Evolutionary conservation across 2,797 vertebrate species (phyloP), one percentile per base, ranked within the genome.

Genomic region (Iguana delicatissima): DNA sequence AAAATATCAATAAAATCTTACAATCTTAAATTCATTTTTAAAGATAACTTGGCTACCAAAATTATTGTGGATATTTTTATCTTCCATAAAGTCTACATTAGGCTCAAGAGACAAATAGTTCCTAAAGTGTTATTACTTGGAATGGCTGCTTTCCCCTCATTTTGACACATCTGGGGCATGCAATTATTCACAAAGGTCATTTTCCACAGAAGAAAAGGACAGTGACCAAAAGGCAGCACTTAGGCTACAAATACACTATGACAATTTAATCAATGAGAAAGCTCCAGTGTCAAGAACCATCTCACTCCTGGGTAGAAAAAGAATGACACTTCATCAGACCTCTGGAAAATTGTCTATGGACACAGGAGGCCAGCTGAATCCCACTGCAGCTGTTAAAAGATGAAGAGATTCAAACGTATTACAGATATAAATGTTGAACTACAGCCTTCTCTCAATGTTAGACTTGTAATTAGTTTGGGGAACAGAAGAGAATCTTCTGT

Each of bases 111-210:
- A 93, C 81, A 95, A 95, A 95, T 92, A 91, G 35, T 91, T 94
- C 46, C 86, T 91, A 88, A 90, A 89, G 79, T 95, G 73, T 93
- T 96, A 93, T 42, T 94, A 90, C 87, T 96, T 96, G 26, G 12
- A 46, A 94, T 94, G 95, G 69, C 42, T 93, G 46, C 86, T 95
- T 94, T 93, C 69, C 94, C 69, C 88, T 96, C 89, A 90, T 95
- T 97, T 96, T 97, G 97, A 97, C 97, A 97, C 94, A 97, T 97
- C 92, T 97, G 86, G 96, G 96, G 22, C 96, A 95, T 94, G 90
- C 92, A 97, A 97, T 97, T 97, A 97, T 95, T 97, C 95, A 96
- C 89, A 97, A 97, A 97, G 96, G 96, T 97, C 96, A 96, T 94
- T 95, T 97, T 97, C 90, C 93, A 89, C 90, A 94, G 83, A 94